Evolutionary conservation across 2,797 vertebrate genomes (phyloP).

Genomic region (Smutsia temminckii): DNA sequence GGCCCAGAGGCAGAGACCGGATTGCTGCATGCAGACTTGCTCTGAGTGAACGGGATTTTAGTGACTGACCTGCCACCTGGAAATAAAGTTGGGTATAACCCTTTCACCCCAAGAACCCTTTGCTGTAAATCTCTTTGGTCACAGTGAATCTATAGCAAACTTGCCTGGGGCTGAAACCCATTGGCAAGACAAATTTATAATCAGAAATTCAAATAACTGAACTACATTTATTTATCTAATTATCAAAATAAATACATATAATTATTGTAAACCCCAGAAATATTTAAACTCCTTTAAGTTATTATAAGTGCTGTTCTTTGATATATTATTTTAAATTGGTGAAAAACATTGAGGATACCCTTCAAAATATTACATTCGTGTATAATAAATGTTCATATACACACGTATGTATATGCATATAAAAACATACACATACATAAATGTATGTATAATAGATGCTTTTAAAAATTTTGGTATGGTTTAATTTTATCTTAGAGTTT

Average conservation of each 20-base stretch:
- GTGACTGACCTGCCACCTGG: no score
- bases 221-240: conserved; percentile 54
- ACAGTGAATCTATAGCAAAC: no score
- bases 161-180: no score
- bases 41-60: no score
- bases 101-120: no score
- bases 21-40: no score
- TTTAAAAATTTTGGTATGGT: not conserved
- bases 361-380: not conserved
- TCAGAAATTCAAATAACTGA: conserved; percentile 51
- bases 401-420: not conserved
- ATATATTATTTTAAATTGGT: not conserved
- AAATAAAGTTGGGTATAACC: no score
- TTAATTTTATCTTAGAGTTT: conserved; percentile 28
- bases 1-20: no score
- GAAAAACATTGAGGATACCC: not conserved
- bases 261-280: conserved; percentile 30
- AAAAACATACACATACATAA: not conserved
- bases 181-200: not conserved
- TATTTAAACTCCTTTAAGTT: not conserved
- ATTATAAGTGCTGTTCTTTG: not conserved
- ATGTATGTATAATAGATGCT: not conserved
- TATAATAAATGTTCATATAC: no score
- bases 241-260: conserved; percentile 36
- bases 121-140: no score